Evolutionary conservation across 2,888 invertebrate genomes (phyloP), one percentile per base, ranked within the genome.

Genomic region (Listrodromus nycthemerus): DNA sequence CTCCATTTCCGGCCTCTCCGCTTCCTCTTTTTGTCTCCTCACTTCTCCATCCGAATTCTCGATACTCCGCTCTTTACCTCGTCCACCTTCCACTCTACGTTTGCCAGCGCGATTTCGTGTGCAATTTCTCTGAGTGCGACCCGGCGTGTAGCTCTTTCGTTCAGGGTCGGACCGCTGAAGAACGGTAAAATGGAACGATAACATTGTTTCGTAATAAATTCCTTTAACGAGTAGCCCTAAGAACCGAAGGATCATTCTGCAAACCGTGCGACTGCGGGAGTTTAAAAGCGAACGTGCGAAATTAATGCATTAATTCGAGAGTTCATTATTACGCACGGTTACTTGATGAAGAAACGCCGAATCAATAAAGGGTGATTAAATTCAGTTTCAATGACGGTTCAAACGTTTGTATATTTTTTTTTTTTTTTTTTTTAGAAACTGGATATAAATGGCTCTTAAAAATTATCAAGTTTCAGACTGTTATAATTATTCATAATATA

Each of bases 121-220:
- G 10, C 55, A 55, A 55, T 8, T 55, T 41, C 21, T 4, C 41
- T 7, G 58, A 55, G 71, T 37, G 13, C n/a, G 55, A 21, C 13
- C 24, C 24, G 45, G 33, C 19, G 50, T 65, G 21, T n/a, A 24
- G 30, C 33, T 58, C 27, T 27, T 6, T 27, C 67, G 67, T 21
- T n/a, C 67, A 50, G 13, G 50, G 50, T 50, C 48, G 30, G 67
- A 37, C 75, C 24, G 27, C 37, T 21, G 27, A 65, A 7, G 55
- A 37, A 65, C 19, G 79, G 85, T 87, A 82, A 84, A 90, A 90
- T 89, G 89, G 85, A 91, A 91, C 85, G 89, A 89, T 89, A 91
- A 91, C 87, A 88, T 90, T 90, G 89, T 91, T 90, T 89, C 87
- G 88, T 89, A 90, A 91, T 89, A 90, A 91, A 90, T 89, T 86